A percentile compares a stretch with the other conserved stretches of the same genome.
Conservation (phyloP, 1,140 invertebrate species). For the Pristionchus pacificus region DNA sequence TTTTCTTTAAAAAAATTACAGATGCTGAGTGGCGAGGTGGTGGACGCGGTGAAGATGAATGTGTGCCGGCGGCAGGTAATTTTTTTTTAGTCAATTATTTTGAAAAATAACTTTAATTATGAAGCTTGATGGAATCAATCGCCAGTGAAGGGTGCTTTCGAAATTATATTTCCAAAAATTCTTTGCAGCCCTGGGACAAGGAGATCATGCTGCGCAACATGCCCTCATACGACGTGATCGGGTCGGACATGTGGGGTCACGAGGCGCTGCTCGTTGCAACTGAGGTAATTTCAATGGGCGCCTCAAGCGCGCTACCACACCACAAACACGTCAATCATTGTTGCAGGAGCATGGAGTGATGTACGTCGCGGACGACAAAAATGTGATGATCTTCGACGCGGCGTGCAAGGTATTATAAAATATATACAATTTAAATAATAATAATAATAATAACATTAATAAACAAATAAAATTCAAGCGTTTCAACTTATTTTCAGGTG, state of each 20-base stretch:
- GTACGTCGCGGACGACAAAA: constrained; percentile 25
- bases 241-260: constrained; percentile 24
- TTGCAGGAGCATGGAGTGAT: constrained; percentile 19
- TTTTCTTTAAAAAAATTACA: background rate
- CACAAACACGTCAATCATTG: background rate
- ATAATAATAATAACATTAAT: no score
- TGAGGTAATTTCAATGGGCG: background rate
- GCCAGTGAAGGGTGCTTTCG: background rate
- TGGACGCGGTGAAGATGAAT: constrained; percentile 23
- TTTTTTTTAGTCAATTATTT: constrained; percentile 1
- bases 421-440: no score
- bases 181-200: constrained; percentile 28
- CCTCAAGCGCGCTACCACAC: background rate
- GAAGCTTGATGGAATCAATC: background rate
- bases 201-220: constrained; percentile 22
- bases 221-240: constrained; percentile 22
- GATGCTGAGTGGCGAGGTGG: constrained; percentile 28
- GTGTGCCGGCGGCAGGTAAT: constrained; percentile 21
- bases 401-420: background rate
- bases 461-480: background rate
- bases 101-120: background rate
- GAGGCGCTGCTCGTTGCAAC: constrained; percentile 17
- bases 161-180: background rate
- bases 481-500: constrained; percentile 4
- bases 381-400: constrained; percentile 10